Base-by-base conservation (phyloP, 2,797 vertebrate genomes). In the Lemur catta region DNA sequence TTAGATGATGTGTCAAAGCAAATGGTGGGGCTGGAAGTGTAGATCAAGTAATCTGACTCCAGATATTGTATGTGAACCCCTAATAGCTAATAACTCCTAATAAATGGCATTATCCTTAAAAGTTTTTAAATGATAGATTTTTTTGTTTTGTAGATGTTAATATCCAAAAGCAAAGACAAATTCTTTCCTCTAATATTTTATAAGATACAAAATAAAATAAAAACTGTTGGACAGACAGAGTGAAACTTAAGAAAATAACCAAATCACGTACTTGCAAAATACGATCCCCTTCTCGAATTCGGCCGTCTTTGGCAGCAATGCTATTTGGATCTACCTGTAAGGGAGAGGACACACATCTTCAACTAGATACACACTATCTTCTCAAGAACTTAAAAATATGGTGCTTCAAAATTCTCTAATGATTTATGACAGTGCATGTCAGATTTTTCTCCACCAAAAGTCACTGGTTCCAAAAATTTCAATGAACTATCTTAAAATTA, bases 221-320 rank as follows among this genome's bases (percentile, higher is more conserved):
- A 96, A 85, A 61, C 80, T 26, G 2, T 43, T 79, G 24, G 59
- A 59, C 33, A 80, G 71, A 75, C 0, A 15, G 7, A 61, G 69
- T 55, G 43, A 86, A 84, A 91, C 22, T 55, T 75, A 92, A 74
- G 82, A 92, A 96, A 97, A 95, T n/a, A 55, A 71, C 13, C 4
- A 97, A 95, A 38, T 1, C 35, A 98, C 99, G 52, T 99, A 99
- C 99, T 98, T 99, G 99, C 97, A 99, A 98, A 98, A 99, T 99
- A 69, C 99, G 99, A 94, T 99, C 99, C 74, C 99, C 99, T 98
- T 99, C 99, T 78, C 99, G 98, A 97, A 99, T 99, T 61, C 99
- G 99, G 57, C 99, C 99, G 4, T 99, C 99, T 98, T 98, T 99
- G 94, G 99, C 99, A 74, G 99, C 99, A 35, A 99, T 99, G 98